Conservation (phyloP, 2,888 invertebrate genomes). For the Megalurothrips usitatus region DNA sequence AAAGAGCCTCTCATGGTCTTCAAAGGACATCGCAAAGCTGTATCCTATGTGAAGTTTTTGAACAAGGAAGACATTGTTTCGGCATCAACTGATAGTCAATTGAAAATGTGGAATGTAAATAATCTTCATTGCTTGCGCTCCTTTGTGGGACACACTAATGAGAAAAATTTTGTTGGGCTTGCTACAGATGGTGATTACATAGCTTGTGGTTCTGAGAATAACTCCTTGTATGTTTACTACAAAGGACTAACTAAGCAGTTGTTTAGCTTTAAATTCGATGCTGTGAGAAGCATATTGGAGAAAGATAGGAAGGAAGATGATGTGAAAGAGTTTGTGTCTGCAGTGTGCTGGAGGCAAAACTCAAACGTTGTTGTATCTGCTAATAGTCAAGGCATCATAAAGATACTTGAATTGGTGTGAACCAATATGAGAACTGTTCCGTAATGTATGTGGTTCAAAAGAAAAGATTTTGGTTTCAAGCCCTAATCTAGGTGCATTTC, state of each 20-base stretch:
- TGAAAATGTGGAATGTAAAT: slow-evolving; percentile 87
- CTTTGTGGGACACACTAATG: slow-evolving; percentile 87
- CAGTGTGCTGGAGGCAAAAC: slow-evolving; percentile 86
- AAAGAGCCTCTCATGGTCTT: slow-evolving; percentile 76
- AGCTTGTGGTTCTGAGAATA: slow-evolving; percentile 93
- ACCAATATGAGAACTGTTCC: slow-evolving; percentile 22
- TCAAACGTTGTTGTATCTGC: slow-evolving; percentile 85
- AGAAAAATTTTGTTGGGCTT: slow-evolving; percentile 92
- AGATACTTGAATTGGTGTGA: slow-evolving; percentile 73
- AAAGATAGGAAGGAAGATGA: slow-evolving; percentile 77
- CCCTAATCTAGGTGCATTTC: not conserved
- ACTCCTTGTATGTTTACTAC: slow-evolving; percentile 87
- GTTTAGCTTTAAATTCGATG: slow-evolving; percentile 82
- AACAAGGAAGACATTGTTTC: slow-evolving; percentile 81
- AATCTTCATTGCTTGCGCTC: slow-evolving; percentile 66
- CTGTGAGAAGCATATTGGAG: slow-evolving; percentile 69
- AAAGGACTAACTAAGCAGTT: slow-evolving; percentile 81
- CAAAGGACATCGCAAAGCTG: slow-evolving; percentile 87
- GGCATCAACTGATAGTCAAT: slow-evolving; percentile 85
- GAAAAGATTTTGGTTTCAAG: not conserved
- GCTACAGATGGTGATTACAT: slow-evolving; percentile 89
- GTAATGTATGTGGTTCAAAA: not conserved
- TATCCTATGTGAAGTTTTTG: slow-evolving; percentile 89
- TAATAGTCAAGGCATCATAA: slow-evolving; percentile 90
- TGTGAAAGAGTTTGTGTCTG: slow-evolving; percentile 88